phyloP scores from a whole-genome alignment of 2,113 vertebrate genomes.

The Microtus oregoni region DNA sequence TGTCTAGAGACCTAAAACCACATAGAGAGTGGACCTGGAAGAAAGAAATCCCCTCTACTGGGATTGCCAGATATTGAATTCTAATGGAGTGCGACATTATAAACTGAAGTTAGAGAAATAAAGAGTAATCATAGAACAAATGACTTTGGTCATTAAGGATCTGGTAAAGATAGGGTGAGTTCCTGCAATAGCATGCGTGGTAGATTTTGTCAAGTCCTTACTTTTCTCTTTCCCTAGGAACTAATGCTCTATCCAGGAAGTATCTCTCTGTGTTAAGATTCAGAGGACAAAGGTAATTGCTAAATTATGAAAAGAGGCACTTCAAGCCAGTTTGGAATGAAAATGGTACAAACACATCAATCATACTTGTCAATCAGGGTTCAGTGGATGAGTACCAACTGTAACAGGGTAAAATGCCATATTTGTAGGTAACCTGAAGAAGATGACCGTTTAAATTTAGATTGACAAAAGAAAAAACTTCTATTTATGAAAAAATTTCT shows the following conservation, averaged over 20 bases:
- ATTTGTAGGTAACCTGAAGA: constrained; percentile 61
- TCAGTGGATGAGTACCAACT: constrained; percentile 43
- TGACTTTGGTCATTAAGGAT: constrained; percentile 58
- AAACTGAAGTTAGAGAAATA: constrained; percentile 54
- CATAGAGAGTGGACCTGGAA: background rate
- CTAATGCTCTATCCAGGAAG: background rate
- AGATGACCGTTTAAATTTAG: constrained; percentile 61
- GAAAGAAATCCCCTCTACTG: constrained; percentile 24
- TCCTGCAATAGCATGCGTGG: background rate
- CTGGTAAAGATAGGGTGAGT: constrained; percentile 50
- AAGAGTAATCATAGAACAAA: background rate
- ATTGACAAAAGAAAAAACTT: constrained; percentile 56
- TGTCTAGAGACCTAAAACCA: constrained; percentile 24
- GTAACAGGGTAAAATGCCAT: constrained; percentile 49
- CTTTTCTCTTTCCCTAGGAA: constrained; percentile 10
- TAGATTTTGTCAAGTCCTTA: constrained; percentile 41
- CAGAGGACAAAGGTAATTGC: background rate
- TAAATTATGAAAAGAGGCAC: constrained; percentile 47
- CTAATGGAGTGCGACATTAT: background rate
- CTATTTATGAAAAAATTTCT: constrained; percentile 31
- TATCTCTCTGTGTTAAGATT: background rate
- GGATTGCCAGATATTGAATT: constrained; percentile 50
- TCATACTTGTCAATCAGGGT: constrained; percentile 47
- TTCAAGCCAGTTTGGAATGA: constrained; percentile 4
- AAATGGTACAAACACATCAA: constrained; percentile 32